Evolutionary conservation across 2,797 vertebrate genomes (phyloP).

Genomic region (Onychomys torridus): DNA sequence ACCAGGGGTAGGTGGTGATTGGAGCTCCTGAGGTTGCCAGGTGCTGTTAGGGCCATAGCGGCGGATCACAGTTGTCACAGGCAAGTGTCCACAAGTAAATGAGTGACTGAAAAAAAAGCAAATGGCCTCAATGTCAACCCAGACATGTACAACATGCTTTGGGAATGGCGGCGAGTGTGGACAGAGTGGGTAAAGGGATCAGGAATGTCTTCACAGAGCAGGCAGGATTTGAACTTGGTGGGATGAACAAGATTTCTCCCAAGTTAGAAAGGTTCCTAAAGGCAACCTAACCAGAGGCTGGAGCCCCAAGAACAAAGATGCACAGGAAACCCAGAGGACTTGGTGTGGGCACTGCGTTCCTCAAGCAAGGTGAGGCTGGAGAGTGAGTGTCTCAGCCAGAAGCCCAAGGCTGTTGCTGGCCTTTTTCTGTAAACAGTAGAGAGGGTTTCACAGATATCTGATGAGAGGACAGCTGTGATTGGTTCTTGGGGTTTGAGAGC

Average conservation of each 20-base stretch:
- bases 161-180: not conserved
- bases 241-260: not conserved
- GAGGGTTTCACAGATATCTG: not conserved
- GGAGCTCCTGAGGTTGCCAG: not conserved
- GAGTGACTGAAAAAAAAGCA: not conserved
- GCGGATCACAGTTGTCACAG: not conserved
- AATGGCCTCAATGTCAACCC: rapidly evolving
- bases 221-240: not conserved
- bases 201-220: not conserved
- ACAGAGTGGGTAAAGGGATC: not conserved
- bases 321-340: not conserved
- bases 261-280: not conserved
- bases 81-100: not conserved
- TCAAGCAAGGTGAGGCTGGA: not conserved
- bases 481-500: not conserved
- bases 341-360: rapidly evolving
- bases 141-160: rapidly evolving
- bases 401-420: not conserved
- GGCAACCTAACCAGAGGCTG: not conserved
- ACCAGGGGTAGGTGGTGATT: not conserved
- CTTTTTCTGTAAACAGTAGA: not conserved
- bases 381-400: not conserved
- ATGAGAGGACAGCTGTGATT: not conserved
- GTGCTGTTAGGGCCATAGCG: rapidly evolving
- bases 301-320: not conserved